Evolutionary conservation across 2,888 invertebrate species (phyloP).

Genomic region (Orchestes rusci): DNA sequence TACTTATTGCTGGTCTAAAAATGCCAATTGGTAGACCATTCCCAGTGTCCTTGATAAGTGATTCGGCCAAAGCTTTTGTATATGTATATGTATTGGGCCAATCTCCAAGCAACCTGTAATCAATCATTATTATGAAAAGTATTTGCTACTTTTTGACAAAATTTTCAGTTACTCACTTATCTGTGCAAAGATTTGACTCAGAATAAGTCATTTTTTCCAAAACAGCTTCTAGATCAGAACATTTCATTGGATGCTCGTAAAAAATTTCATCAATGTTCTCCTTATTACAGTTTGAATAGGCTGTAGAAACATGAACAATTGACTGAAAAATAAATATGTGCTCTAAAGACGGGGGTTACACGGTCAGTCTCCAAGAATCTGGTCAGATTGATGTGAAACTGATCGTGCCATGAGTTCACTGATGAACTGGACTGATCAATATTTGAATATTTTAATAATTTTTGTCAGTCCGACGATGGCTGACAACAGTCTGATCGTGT

Average conservation of each 20-base stretch:
- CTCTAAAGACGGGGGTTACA: too few species aligned
- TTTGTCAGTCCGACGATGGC: too few species aligned
- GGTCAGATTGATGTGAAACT: too few species aligned
- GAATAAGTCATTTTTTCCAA: slow-evolving; percentile 41
- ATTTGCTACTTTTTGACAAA: neutral
- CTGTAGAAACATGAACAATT: slow-evolving; percentile 72
- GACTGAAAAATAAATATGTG: slow-evolving; percentile 46
- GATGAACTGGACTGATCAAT: too few species aligned
- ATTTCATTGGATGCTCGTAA: slow-evolving; percentile 54
- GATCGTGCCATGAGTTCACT: too few species aligned
- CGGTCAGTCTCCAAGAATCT: too few species aligned
- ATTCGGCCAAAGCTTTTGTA: slow-evolving; percentile 79
- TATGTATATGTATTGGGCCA: slow-evolving; percentile 85
- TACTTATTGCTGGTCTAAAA: slow-evolving; percentile 54
- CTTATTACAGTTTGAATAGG: slow-evolving; percentile 67
- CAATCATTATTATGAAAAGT: neutral
- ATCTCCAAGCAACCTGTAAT: slow-evolving; percentile 20
- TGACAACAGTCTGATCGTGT: too few species aligned
- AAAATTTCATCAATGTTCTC: slow-evolving; percentile 59
- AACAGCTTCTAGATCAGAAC: slow-evolving; percentile 42
- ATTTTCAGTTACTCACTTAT: slow-evolving; percentile 51
- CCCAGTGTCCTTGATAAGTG: slow-evolving; percentile 53
- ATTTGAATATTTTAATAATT: too few species aligned
- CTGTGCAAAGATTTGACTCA: slow-evolving; percentile 33
- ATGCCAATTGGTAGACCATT: slow-evolving; percentile 64